These are phyloP conservation scores for Catharus fuscescens DNA, from an alignment of 2,113 vertebrate genomes.

Conservation along the genomic window DNA sequence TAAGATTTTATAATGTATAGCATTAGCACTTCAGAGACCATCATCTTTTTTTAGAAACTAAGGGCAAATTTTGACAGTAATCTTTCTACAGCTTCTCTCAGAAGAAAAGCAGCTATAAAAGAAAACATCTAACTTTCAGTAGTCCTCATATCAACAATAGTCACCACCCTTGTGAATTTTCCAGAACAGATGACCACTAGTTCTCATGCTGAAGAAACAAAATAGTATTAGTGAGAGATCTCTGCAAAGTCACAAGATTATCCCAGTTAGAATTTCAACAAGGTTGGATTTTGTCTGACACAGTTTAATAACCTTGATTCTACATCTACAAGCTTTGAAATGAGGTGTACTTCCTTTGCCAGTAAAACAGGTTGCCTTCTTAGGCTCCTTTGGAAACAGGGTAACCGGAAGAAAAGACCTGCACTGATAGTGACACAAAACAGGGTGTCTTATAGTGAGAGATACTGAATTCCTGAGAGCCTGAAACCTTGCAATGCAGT, in stretches of 20 bases:
- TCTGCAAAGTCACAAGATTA: not conserved
- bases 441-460: not conserved
- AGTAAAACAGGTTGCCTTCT: not conserved
- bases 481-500: not conserved
- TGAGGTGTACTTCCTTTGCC: fast-evolving
- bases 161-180: not conserved
- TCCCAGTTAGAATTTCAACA: not conserved
- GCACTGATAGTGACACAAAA: not conserved
- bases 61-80: not conserved
- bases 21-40: constrained; percentile 21
- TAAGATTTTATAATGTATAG: not conserved
- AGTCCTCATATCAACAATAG: not conserved
- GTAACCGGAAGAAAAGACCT: not conserved
- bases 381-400: not conserved
- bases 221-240: not conserved
- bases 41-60: not conserved
- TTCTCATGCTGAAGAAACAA: not conserved
- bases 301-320: not conserved
- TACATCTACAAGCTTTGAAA: not conserved
- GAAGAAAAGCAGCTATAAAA: not conserved
- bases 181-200: not conserved
- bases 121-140: not conserved
- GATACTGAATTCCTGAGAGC: not conserved
- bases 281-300: not conserved
- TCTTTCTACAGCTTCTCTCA: not conserved